Conservation (phyloP, 1,140 invertebrate genomes). For the Pseudomyrmex pallidus region DNA sequence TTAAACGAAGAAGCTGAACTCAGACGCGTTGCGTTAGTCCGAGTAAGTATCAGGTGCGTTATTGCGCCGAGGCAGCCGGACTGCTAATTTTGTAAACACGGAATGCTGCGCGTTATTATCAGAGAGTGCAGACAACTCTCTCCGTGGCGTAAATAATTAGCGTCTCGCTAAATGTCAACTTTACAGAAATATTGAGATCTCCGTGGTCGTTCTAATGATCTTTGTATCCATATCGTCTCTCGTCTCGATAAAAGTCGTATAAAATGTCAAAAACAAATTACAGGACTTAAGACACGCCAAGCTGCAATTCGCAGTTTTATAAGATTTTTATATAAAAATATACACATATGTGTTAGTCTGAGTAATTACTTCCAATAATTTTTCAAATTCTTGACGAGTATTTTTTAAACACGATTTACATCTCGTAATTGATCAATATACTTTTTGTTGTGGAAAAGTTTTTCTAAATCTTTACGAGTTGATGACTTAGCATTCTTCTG, state of each 20-base stretch:
- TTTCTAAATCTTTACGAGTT: no score
- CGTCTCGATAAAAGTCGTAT: background rate
- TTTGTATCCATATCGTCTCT: background rate
- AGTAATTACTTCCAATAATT: background rate
- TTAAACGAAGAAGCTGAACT: constrained; percentile 68
- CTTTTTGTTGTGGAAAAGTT: no score
- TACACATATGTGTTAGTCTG: background rate
- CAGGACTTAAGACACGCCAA: background rate
- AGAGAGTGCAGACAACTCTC: background rate
- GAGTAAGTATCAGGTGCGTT: constrained; percentile 44
- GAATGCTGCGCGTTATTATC: constrained; percentile 25
- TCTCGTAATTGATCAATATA: no score
- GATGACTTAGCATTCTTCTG: background rate
- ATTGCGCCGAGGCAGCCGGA: constrained; percentile 9
- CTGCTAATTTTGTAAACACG: constrained; percentile 46
- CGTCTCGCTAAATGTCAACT: constrained; percentile 23
- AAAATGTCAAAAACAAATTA: background rate
- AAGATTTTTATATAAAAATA: background rate
- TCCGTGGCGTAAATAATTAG: constrained; percentile 38
- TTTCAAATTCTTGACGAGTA: background rate
- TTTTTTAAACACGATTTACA: background rate
- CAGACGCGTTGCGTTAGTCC: constrained; percentile 24
- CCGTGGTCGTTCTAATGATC: constrained; percentile 4
- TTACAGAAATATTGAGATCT: constrained; percentile 16
- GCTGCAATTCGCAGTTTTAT: background rate